Evolutionary conservation across 1,140 invertebrate species (phyloP).

Genomic region (Araneus ventricosus): DNA sequence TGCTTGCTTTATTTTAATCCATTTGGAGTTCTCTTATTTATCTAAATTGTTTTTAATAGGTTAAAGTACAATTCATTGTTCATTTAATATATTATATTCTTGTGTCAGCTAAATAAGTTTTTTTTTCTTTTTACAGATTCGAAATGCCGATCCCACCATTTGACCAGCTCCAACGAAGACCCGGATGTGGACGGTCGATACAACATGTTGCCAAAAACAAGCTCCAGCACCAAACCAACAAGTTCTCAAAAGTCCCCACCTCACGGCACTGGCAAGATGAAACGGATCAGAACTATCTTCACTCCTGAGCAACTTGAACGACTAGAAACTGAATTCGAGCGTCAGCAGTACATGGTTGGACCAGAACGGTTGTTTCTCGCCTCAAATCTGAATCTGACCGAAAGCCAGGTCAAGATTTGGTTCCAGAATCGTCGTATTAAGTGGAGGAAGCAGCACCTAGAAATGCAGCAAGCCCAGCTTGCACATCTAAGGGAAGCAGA

Average conservation of each 20-base stretch:
- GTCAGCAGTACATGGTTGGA: conserved; percentile 96
- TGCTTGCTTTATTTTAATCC: too few species aligned
- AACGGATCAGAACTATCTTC: conserved; percentile 95
- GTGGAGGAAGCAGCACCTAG: conserved; percentile 95
- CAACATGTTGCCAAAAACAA: background rate
- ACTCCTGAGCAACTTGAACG: conserved; percentile 95
- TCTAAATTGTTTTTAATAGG: too few species aligned
- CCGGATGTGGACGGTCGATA: background rate
- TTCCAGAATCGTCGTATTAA: conserved; percentile 97
- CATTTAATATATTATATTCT: too few species aligned
- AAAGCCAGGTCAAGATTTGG: conserved; percentile 98
- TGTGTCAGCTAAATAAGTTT: background rate
- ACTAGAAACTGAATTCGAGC: conserved; percentile 93
- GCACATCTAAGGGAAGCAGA: conserved; percentile 88
- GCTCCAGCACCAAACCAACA: background rate
- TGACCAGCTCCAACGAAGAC: background rate
- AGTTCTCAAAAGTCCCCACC: background rate
- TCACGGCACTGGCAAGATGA: conserved; percentile 80
- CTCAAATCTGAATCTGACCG: conserved; percentile 91
- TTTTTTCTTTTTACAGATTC: conserved; percentile 36
- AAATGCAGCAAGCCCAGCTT: conserved; percentile 91
- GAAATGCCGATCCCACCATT: conserved; percentile 5
- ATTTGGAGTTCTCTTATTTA: too few species aligned
- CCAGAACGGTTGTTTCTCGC: conserved; percentile 94
- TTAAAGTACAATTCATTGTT: too few species aligned